Evolutionary conservation across 2,888 invertebrate species (phyloP), one percentile per base, ranked within the genome.

Genomic region (Leucania comma): DNA sequence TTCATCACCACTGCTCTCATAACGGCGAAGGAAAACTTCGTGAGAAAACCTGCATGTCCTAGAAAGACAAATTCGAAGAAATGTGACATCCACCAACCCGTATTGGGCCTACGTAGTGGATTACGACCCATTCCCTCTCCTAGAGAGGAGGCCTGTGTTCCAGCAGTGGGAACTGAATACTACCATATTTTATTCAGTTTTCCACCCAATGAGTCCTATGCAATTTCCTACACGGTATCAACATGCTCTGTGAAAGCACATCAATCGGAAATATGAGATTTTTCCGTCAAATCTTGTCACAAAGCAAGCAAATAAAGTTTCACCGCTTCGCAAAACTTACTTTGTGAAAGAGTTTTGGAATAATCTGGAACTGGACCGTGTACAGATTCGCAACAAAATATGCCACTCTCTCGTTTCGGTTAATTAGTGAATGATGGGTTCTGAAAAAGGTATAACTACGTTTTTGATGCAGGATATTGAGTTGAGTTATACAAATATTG

Each of bases 261-360:
- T 75, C 65, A 79, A 75, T 75, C 57, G 61, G 48, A 66, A 73
- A 79, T 76, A 61, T 73, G 57, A 62, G 61, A 58, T 58, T 73
- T 78, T 79, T 53, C 26, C 57, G 32, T 66, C 73, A 61, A 66
- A 14, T 38, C 53, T 17, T 48, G 74, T 58, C 75, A 79, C 80
- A 73, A 74, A 73, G 74, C 80, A 73, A 79, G 53, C 66, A 73
- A 79, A 76, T 42, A 73, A 79, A 79, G 66, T 73, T 65, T 50
- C 46, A 60, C 20, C 60, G 51, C 58, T 61, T 79, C 50, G 56
- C 14, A 17, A 78, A 75, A 75, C 79, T 72, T 75, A 72, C 65
- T 79, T 73, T 76, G 65, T 61, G 60, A 58, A 35, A 24, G 22
- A 53, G 48, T 75, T 71, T 78, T 26, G 22, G 12, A 26, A 70